Percentiles rank a stretch among this genome's conserved stretches.
Conservation (phyloP, 2,113 vertebrate species). For the Puntigrus tetrazona region DNA sequence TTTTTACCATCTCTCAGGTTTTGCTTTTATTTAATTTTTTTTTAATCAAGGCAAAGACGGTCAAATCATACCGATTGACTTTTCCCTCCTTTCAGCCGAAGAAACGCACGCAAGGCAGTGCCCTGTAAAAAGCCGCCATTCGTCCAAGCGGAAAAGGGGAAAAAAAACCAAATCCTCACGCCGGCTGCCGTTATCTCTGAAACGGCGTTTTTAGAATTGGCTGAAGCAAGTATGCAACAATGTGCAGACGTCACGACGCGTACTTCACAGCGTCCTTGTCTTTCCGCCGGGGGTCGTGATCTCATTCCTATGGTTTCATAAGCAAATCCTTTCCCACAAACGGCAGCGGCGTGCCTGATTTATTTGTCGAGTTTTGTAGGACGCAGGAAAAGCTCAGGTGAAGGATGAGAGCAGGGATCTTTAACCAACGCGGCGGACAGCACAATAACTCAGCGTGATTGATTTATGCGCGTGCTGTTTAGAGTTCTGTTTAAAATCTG, state of each 20-base stretch:
- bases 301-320: slow-evolving; percentile 47
- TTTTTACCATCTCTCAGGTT: background rate
- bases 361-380: slow-evolving; percentile 67
- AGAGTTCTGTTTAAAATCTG: slow-evolving; percentile 45
- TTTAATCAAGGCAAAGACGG: slow-evolving; percentile 29
- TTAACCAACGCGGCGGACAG: slow-evolving; percentile 60
- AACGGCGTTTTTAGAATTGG: background rate
- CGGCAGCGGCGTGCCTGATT: slow-evolving; percentile 47
- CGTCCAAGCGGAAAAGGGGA: background rate
- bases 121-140: background rate
- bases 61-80: slow-evolving; percentile 48
- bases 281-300: slow-evolving; percentile 37
- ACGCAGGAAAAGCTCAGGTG: slow-evolving; percentile 62
- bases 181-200: background rate
- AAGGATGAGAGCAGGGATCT: slow-evolving; percentile 63
- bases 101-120: background rate
- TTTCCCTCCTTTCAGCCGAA: background rate
- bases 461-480: slow-evolving; percentile 62
- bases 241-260: background rate
- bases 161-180: background rate
- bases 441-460: slow-evolving; percentile 70
- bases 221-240: background rate
- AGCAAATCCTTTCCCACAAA: slow-evolving; percentile 41
- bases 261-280: slow-evolving; percentile 38
- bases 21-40: background rate